These are phyloP conservation scores for Masticophis lateralis DNA, from an alignment of 2,797 vertebrate species.

Conservation along the genomic window DNA sequence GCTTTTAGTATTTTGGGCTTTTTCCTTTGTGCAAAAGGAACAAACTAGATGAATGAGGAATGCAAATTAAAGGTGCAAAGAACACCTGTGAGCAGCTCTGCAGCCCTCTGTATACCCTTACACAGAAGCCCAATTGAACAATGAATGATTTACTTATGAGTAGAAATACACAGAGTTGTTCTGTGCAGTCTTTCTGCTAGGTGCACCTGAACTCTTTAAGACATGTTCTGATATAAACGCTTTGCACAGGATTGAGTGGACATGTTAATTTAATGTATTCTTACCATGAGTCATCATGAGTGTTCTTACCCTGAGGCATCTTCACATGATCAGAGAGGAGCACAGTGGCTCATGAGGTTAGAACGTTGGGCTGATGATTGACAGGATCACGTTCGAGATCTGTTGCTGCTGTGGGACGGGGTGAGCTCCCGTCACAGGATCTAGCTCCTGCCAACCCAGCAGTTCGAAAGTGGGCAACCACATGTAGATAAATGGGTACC, in stretches of 20 bases:
- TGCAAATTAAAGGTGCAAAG: slow-evolving; percentile 26
- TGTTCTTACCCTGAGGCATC: background rate
- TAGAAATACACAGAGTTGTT: background rate
- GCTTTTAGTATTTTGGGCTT: slow-evolving; percentile 54
- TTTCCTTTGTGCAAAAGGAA: slow-evolving; percentile 24
- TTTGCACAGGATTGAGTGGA: background rate
- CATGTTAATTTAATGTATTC: background rate
- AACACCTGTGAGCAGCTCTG: rapidly evolving
- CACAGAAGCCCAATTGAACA: slow-evolving; percentile 2
- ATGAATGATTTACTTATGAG: background rate
- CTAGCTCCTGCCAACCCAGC: background rate
- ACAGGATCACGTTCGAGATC: background rate
- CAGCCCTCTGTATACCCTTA: slow-evolving; percentile 21
- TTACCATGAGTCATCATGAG: background rate
- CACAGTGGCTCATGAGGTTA: background rate
- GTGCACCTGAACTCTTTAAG: background rate
- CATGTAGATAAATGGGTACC: background rate
- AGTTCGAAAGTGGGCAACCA: background rate
- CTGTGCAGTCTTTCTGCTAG: background rate
- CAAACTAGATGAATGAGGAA: slow-evolving; percentile 12
- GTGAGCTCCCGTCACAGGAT: background rate
- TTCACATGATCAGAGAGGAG: background rate
- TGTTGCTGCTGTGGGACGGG: background rate
- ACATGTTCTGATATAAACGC: background rate
- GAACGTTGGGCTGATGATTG: background rate